These are phyloP conservation scores for Proteles cristata DNA, from an alignment of 2,113 vertebrate genomes.

Conservation along the genomic window DNA sequence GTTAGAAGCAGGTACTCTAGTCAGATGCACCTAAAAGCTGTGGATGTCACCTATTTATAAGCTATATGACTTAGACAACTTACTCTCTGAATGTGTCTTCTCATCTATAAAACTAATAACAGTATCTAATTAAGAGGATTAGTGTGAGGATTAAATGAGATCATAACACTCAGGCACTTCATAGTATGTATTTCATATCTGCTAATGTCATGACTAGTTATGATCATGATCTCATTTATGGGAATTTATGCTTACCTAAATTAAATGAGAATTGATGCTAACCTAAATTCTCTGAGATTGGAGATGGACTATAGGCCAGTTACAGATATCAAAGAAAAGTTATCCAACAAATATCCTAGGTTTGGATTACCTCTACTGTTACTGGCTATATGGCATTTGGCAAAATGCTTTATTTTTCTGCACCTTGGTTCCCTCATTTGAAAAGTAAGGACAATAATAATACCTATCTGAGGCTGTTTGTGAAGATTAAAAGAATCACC, in stretches of 20 bases:
- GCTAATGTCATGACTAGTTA: neutral
- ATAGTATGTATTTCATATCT: neutral
- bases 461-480: neutral
- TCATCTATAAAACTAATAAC: neutral
- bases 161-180: neutral
- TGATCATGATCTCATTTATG: neutral
- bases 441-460: neutral
- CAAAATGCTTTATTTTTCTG: neutral
- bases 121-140: constrained; percentile 18
- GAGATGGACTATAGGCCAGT: neutral
- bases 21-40: neutral
- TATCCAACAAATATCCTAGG: neutral
- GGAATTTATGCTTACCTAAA: neutral
- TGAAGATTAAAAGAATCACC: neutral
- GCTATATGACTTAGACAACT: neutral
- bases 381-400: neutral
- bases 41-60: neutral
- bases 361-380: neutral
- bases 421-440: neutral
- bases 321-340: neutral
- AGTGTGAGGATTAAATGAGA: neutral
- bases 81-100: neutral
- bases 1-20: neutral
- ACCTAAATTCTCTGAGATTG: neutral
- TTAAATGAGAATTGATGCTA: neutral